Percentiles rank a stretch among this genome's conserved stretches.
phyloP scores from a whole-genome alignment of 2,797 vertebrate genomes.

The Channallabes apus region DNA sequence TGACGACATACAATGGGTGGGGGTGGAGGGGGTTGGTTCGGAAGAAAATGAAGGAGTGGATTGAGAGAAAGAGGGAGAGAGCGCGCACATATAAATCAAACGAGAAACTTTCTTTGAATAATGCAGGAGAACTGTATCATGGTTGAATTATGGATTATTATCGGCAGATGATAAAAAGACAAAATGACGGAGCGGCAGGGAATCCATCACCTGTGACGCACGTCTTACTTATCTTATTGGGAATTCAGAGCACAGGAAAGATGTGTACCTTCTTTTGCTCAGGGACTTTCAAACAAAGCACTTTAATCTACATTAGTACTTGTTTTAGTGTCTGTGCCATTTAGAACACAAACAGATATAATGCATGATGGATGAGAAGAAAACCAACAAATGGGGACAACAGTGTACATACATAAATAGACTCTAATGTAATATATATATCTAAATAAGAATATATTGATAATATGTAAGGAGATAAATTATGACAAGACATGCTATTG shows the following conservation, averaged over 20 bases:
- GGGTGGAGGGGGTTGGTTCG: neutral
- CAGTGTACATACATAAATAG: neutral
- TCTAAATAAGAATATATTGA: neutral
- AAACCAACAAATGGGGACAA: neutral
- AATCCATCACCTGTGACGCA: conserved; percentile 52
- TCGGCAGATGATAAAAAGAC: conserved; percentile 56
- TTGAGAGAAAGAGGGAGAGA: conserved; percentile 48
- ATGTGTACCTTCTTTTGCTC: conserved; percentile 48
- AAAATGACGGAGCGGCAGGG: conserved; percentile 54
- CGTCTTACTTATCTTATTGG: conserved; percentile 50
- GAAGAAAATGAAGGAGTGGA: conserved; percentile 33
- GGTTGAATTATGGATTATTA: conserved; percentile 61
- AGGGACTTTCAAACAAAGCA: conserved; percentile 40
- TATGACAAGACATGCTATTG: neutral
- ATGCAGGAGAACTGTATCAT: conserved; percentile 58
- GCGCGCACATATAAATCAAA: conserved; percentile 57
- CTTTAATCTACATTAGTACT: conserved; percentile 45
- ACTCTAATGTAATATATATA: neutral
- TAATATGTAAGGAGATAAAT: neutral
- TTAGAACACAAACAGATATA: conserved; percentile 23
- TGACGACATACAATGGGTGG: conserved; percentile 50
- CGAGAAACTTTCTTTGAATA: conserved; percentile 60
- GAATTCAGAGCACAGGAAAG: conserved; percentile 48
- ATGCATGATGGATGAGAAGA: neutral
- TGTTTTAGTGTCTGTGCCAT: conserved; percentile 31